These are phyloP conservation scores for Paramormyrops kingsleyae DNA, from an alignment of 2,113 vertebrate genomes.

Conservation along the genomic window DNA sequence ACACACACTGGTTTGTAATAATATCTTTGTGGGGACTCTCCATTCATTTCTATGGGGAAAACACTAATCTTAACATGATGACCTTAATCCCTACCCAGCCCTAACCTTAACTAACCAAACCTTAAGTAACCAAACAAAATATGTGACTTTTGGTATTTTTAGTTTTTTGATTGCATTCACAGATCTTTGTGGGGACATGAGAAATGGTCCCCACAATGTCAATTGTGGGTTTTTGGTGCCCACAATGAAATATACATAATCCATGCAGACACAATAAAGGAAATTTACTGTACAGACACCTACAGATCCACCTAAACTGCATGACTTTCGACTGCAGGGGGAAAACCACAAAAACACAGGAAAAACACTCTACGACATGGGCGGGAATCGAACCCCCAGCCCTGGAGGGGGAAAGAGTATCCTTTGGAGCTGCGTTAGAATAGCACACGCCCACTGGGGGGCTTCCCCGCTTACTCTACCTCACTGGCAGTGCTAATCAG, in stretches of 20 bases:
- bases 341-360: neutral
- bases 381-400: neutral
- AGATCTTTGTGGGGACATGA: no score
- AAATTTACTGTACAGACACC: neutral
- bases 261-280: no score
- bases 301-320: neutral
- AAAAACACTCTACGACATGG: neutral
- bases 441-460: constrained; percentile 34
- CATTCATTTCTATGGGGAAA: neutral
- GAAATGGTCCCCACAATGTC: no score
- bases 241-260: no score
- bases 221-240: no score
- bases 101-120: neutral
- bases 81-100: neutral
- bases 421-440: constrained; percentile 30
- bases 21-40: neutral
- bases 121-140: no score
- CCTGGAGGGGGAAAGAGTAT: constrained; percentile 30
- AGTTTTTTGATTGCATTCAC: no score
- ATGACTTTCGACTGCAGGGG: neutral
- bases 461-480: constrained; percentile 43
- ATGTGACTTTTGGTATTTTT: no score
- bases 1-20: neutral
- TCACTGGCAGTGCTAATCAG: constrained; percentile 36
- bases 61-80: neutral